phyloP scores from a whole-genome alignment of 2,888 invertebrate genomes.

The Temnothorax rugatulus region DNA sequence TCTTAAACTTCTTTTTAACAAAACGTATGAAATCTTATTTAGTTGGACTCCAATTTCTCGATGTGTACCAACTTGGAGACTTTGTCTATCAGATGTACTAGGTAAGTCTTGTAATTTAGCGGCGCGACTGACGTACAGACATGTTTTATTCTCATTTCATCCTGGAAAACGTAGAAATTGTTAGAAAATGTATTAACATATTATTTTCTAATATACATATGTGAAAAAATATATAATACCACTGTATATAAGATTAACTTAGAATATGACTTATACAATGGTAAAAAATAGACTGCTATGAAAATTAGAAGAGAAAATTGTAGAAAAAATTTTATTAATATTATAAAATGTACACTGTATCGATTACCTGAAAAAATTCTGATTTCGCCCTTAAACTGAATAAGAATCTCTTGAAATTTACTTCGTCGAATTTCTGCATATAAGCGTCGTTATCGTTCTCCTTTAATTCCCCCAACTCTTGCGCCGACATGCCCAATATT shows the following conservation, averaged over 20 bases:
- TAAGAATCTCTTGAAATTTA: constrained; percentile 93
- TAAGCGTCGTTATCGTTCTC: constrained; percentile 90
- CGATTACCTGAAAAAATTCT: constrained; percentile 96
- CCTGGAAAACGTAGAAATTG: constrained; percentile 87
- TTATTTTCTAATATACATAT: neutral
- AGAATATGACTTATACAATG: neutral
- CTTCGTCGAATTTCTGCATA: constrained; percentile 90
- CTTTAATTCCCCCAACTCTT: constrained; percentile 93
- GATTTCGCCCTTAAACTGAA: constrained; percentile 95
- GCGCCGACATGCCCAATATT: constrained; percentile 90
- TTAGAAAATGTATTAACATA: constrained; percentile 57
- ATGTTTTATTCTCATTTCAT: constrained; percentile 93
- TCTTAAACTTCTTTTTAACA: neutral
- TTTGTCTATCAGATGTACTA: constrained; percentile 90
- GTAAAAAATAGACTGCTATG: neutral
- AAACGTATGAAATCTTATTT: neutral
- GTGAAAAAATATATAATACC: neutral
- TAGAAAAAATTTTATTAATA: neutral
- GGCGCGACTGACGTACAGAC: constrained; percentile 90
- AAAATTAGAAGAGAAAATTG: neutral
- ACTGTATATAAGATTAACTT: neutral
- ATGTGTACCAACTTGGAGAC: constrained; percentile 83
- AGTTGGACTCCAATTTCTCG: constrained; percentile 27
- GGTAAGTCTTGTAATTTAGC: constrained; percentile 92
- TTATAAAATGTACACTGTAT: neutral